Evolutionary conservation across 23 tunicate genomes (phyloP), one percentile per base, ranked within the genome.

Genomic region (Styela clava): DNA sequence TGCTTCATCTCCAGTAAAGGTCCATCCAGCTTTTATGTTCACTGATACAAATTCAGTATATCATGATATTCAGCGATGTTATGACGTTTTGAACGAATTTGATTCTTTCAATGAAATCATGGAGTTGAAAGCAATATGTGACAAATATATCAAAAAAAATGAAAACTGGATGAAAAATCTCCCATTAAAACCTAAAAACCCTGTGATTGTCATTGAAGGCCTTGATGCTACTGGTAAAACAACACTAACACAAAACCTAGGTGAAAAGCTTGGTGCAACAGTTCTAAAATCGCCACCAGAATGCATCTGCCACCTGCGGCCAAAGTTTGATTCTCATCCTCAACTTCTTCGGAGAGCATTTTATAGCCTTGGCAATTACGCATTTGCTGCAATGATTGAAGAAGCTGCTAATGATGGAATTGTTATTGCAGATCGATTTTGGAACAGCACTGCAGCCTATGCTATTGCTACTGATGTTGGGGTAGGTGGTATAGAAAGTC

Each of bases 371-470:
- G 64, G 81, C 24, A 76, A 76, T 76, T 76, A 76, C 32, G 81
- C 64, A 7, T 76, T 76, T 37, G 64, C 63, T 23, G 81, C 31
- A 44, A 76, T 37, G 65, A 76, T 76, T 21, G 21, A 26, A 7
- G 64, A 76, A 1, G 64, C 23, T 33, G 52, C 81, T 25, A 76
- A 28, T 23, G 24, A 24, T 37, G 81, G 81, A 35, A 28, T 52
- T 2, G 81, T 76, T 12, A 28, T 76, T 33, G 64, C 21, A 20
- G 81, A 76, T 28, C 64, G 81, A 12, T 76, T 76, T 28, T 76
- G 81, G 81, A 76, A 76, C 26, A 76, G 81, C 81, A 76, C 81
- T 21, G 81, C 81, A 18, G 81, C 81, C 18, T 76, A 76, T 36
- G 81, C 81, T 28, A 76, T 76, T 26, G 81, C 81, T 9, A 36